Evolutionary conservation across 1,140 invertebrate species (phyloP).

Genomic region (Bombus haemorrhoidalis): DNA sequence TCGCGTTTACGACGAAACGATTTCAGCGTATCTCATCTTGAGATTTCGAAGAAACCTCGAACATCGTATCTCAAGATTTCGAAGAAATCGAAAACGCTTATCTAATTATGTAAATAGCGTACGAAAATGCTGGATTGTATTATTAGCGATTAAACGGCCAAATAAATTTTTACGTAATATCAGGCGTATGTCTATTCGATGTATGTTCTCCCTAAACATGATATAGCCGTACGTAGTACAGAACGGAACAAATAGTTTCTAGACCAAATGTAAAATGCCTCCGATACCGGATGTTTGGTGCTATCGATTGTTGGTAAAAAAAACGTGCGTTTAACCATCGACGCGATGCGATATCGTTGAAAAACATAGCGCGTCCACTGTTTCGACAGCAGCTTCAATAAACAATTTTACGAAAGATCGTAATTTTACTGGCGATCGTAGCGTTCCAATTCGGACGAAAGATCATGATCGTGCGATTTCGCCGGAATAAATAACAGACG

Average conservation of each 20-base stretch:
- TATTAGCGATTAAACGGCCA: not conserved
- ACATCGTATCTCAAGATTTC: not conserved
- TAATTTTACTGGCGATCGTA: not conserved
- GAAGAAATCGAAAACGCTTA: slow-evolving; percentile 11
- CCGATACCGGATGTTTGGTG: not conserved
- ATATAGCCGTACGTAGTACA: too few relatives aligned
- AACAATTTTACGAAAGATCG: slow-evolving; percentile 17
- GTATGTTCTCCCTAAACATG: not conserved
- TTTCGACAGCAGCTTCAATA: not conserved
- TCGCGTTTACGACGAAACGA: too few relatives aligned
- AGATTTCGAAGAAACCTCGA: too few relatives aligned
- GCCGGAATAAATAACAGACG: not conserved
- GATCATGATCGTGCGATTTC: not conserved
- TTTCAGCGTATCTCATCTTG: too few relatives aligned
- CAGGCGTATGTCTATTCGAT: not conserved
- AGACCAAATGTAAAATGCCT: not conserved
- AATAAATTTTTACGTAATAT: slow-evolving; percentile 26
- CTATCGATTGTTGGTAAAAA: too few relatives aligned
- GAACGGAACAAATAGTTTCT: not conserved
- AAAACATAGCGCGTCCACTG: not conserved
- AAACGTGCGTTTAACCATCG: not conserved
- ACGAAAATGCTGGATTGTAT: not conserved
- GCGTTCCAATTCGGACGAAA: not conserved
- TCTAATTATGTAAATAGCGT: slow-evolving; percentile 4
- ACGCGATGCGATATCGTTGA: not conserved